phyloP scores from a whole-genome alignment of 1,140 invertebrate species.

The Scaptomyza pallida region DNA sequence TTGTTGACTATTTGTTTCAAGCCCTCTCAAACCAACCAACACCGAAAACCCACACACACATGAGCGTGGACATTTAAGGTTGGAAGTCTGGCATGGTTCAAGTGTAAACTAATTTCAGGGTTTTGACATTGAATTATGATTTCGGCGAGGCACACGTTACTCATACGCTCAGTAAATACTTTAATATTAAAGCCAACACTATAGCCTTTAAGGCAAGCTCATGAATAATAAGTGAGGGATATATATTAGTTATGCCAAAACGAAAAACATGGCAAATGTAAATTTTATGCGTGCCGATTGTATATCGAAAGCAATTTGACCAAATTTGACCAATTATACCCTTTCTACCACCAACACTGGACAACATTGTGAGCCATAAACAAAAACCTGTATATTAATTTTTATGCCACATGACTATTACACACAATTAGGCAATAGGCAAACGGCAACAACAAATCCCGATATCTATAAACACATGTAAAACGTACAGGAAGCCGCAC shows the following conservation, averaged over 20 bases:
- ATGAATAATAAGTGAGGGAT: not conserved
- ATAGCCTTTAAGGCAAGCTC: not conserved
- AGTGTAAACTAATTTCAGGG: constrained; percentile 70
- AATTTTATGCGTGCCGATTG: constrained; percentile 5
- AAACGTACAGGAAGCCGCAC: constrained; percentile 70
- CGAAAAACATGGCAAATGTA: not conserved
- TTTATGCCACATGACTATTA: constrained; percentile 33
- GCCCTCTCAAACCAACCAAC: constrained; percentile 14
- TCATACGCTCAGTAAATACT: not conserved
- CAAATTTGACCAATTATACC: constrained; percentile 29
- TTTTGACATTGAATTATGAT: constrained; percentile 71
- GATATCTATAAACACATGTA: constrained; percentile 71
- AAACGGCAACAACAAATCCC: constrained; percentile 13
- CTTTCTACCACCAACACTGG: constrained; percentile 10
- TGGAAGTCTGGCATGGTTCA: constrained; percentile 19
- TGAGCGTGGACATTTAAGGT: not conserved
- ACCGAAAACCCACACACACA: not conserved
- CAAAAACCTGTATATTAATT: constrained; percentile 47
- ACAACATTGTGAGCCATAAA: not conserved
- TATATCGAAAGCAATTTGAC: constrained; percentile 15
- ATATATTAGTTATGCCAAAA: constrained; percentile 1
- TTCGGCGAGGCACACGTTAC: constrained; percentile 44
- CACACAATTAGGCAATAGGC: constrained; percentile 52
- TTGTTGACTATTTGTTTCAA: constrained; percentile 17
- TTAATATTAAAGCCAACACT: no score